Percentiles rank a stretch among this genome's conserved stretches.
Conservation (phyloP, 92 coral and sea anemone genomes). For the Palythoa caribaeorum region DNA sequence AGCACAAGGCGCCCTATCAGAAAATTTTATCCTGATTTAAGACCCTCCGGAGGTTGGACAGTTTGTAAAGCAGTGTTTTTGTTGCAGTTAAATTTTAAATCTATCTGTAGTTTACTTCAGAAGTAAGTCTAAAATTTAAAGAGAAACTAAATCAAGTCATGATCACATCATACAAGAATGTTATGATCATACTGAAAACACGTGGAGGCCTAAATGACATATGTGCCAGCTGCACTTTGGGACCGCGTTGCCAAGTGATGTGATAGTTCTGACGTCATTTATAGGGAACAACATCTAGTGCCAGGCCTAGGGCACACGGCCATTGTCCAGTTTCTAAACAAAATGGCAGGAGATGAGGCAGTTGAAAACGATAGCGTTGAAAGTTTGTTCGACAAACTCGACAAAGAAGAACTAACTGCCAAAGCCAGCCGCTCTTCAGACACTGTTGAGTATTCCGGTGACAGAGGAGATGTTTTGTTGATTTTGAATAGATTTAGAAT, state of each 20-base stretch:
- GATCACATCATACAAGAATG: too few species aligned
- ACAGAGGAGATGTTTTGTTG: conserved; percentile 40
- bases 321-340: conserved; percentile 13
- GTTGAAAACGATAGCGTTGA: conserved; percentile 36
- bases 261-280: not conserved
- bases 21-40: too few species aligned
- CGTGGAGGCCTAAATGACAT: too few species aligned
- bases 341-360: conserved; percentile 47
- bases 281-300: not conserved
- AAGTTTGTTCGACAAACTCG: conserved; percentile 50
- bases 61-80: too few species aligned
- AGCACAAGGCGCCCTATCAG: too few species aligned
- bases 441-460: conserved; percentile 43
- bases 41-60: too few species aligned
- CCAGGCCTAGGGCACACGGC: conserved; percentile 39
- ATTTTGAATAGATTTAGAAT: conserved; percentile 48
- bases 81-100: too few species aligned
- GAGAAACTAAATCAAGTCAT: too few species aligned
- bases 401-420: conserved; percentile 38
- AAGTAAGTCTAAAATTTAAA: too few species aligned
- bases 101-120: too few species aligned
- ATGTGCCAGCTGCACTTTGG: too few species aligned
- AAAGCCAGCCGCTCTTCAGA: conserved; percentile 40
- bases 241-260: not conserved
- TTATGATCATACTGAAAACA: too few species aligned